These are phyloP conservation scores for Zaprionus bogoriensis DNA, from an alignment of 2,888 invertebrate genomes.

Conservation along the genomic window DNA sequence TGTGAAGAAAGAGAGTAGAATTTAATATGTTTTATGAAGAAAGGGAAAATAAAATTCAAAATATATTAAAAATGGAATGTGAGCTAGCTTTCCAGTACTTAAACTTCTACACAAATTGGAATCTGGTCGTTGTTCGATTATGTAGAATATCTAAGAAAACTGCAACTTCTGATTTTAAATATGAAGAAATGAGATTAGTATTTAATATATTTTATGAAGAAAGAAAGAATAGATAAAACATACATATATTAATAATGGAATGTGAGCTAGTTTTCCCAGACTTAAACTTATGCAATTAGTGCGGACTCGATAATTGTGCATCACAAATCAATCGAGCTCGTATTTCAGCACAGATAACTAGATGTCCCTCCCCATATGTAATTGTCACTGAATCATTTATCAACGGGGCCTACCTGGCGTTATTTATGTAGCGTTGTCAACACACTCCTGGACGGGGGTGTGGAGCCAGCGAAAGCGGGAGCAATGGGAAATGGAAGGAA, in stretches of 20 bases:
- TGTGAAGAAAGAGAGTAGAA: not conserved
- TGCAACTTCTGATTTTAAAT: too few relatives aligned
- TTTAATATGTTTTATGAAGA: too few relatives aligned
- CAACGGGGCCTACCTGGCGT: constrained; percentile 23
- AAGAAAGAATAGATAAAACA: too few relatives aligned
- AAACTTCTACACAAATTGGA: too few relatives aligned
- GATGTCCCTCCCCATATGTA: not conserved
- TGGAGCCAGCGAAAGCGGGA: not conserved
- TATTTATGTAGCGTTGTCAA: constrained; percentile 47
- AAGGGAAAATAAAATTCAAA: not conserved
- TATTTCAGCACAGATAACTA: not conserved
- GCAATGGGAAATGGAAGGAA: constrained; percentile 4
- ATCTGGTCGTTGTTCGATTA: too few relatives aligned
- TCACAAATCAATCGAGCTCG: constrained; percentile 8
- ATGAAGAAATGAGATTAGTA: too few relatives aligned
- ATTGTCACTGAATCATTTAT: constrained; percentile 39
- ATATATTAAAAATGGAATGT: too few relatives aligned
- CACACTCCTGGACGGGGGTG: not conserved
- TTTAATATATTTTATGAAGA: too few relatives aligned
- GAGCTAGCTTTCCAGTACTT: not conserved
- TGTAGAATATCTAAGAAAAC: too few relatives aligned
- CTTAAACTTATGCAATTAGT: not conserved
- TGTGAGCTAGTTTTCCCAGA: too few relatives aligned
- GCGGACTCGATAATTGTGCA: too few relatives aligned
- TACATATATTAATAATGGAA: too few relatives aligned